Conservation (phyloP, 2,113 vertebrate genomes). For the Numida meleagris region DNA sequence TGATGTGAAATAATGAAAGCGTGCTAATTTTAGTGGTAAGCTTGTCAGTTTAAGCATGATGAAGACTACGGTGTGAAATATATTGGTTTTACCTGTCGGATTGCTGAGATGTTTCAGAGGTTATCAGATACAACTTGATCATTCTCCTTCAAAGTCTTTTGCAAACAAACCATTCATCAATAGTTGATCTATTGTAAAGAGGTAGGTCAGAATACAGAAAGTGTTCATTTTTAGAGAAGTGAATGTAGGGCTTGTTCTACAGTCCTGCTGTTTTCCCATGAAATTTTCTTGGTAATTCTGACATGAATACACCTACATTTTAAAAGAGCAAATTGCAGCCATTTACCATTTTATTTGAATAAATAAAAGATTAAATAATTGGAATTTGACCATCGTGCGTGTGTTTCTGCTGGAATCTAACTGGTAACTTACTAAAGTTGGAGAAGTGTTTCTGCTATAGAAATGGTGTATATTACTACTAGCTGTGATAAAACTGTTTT, state of each 20-base stretch:
- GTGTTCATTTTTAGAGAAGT: background rate
- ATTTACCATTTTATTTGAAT: background rate
- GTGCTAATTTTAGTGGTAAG: background rate
- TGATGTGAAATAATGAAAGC: background rate
- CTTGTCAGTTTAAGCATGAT: background rate
- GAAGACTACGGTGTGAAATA: background rate
- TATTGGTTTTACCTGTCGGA: background rate
- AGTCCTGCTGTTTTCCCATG: background rate
- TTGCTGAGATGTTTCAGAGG: background rate
- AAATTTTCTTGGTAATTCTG: background rate
- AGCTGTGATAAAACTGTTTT: background rate
- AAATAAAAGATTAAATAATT: constrained; percentile 22
- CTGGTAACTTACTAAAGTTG: background rate
- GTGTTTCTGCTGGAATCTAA: background rate
- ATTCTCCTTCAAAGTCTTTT: background rate
- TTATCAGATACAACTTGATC: background rate
- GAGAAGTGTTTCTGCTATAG: background rate
- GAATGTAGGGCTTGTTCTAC: background rate
- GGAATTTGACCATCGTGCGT: background rate
- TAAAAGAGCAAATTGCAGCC: background rate
- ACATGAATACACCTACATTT: background rate
- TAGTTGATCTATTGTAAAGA: background rate
- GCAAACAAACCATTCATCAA: background rate
- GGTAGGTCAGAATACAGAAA: background rate
- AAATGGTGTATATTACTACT: background rate